These are phyloP conservation scores for Gobio occitaniae DNA, from an alignment of 2,797 vertebrate species.

Conservation along the genomic window DNA sequence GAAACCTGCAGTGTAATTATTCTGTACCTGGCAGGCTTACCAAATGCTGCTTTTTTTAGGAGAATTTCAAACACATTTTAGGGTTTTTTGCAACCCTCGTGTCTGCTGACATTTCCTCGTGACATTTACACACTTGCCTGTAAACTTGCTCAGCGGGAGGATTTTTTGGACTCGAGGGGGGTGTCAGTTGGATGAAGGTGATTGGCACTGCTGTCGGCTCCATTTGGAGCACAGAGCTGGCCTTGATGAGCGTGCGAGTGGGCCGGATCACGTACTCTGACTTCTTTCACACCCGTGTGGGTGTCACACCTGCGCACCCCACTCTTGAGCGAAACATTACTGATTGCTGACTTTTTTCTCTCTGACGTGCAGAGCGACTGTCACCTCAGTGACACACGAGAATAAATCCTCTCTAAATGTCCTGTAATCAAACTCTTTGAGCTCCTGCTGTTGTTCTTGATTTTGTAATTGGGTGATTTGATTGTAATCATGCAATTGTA, in stretches of 20 bases:
- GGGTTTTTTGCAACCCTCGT: neutral
- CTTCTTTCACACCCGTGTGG: constrained; percentile 20
- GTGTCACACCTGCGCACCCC: constrained; percentile 11
- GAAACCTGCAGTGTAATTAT: constrained; percentile 25
- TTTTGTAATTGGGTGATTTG: constrained; percentile 20
- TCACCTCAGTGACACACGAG: neutral
- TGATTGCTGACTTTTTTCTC: neutral
- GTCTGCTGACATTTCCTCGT: constrained; percentile 43
- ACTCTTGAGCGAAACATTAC: constrained; percentile 6
- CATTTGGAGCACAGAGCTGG: constrained; percentile 5
- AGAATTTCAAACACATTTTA: constrained; percentile 16
- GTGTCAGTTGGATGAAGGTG: constrained; percentile 33
- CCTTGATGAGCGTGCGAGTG: neutral
- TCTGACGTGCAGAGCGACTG: neutral
- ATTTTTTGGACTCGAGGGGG: constrained; percentile 4
- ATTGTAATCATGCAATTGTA: neutral
- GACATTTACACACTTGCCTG: constrained; percentile 41
- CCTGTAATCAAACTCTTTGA: constrained; percentile 18
- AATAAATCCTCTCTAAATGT: neutral
- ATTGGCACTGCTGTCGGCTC: constrained; percentile 28
- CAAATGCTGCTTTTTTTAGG: neutral
- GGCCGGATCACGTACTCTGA: neutral
- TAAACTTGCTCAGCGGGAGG: constrained; percentile 25
- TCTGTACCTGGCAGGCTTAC: constrained; percentile 22
- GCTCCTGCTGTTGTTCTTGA: neutral